A percentile compares a stretch with the other conserved stretches of the same genome.
phyloP scores from a whole-genome alignment of 1,140 invertebrate species.

The Anastatus disparis region DNA sequence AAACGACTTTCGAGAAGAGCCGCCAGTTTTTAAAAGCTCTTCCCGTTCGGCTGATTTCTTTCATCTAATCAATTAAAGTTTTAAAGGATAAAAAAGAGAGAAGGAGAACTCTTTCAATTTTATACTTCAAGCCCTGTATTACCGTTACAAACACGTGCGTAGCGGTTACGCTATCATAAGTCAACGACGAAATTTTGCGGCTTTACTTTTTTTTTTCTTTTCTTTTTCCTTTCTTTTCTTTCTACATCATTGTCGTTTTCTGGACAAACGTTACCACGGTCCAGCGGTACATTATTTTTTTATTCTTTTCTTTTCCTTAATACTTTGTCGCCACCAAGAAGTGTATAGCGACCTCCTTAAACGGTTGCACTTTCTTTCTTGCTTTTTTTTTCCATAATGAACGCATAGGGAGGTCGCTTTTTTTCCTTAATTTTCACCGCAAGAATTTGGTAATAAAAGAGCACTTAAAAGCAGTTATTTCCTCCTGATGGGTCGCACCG shows the following conservation, averaged over 20 bases:
- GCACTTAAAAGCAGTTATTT: constrained; percentile 11
- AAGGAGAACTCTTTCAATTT: constrained; percentile 19
- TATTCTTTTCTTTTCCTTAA: background rate
- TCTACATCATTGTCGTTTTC: background rate
- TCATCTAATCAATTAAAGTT: constrained; percentile 39
- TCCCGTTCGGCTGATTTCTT: constrained; percentile 39
- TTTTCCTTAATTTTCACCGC: constrained; percentile 33
- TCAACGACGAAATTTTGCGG: constrained; percentile 35
- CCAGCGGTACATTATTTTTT: constrained; percentile 5
- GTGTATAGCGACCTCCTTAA: constrained; percentile 17
- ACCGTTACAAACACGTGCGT: constrained; percentile 38
- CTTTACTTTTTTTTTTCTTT: constrained; percentile 4
- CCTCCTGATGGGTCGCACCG: background rate
- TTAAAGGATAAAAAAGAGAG: background rate
- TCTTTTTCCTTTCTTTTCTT: background rate
- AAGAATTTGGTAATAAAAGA: constrained; percentile 36
- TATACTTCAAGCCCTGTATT: constrained; percentile 20
- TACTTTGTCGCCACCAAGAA: background rate
- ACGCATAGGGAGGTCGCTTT: constrained; percentile 2
- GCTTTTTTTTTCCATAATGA: background rate
- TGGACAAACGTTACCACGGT: constrained; percentile 2
- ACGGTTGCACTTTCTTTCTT: background rate
- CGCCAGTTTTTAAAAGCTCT: no score
- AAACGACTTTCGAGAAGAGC: constrained; percentile 32
- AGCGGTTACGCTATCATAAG: constrained; percentile 16